A percentile compares a stretch with the other conserved stretches of the same genome.
Conservation (phyloP, 2,113 vertebrate genomes). For the Hymenochirus boettgeri region DNA sequence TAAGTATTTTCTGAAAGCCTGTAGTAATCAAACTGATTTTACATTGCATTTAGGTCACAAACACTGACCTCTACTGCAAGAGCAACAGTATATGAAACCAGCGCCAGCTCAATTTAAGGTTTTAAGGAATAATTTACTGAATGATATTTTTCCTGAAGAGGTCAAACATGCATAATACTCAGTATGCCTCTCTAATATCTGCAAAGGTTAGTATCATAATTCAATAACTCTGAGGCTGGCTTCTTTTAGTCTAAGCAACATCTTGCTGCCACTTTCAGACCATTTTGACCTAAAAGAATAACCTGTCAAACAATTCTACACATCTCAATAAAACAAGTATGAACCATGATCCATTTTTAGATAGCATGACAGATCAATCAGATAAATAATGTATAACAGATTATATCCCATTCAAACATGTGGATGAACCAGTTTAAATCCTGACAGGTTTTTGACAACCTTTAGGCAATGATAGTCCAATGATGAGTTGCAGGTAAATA, state of each 20-base stretch:
- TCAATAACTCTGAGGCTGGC: not conserved
- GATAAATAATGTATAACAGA: too few relatives aligned
- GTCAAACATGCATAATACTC: not conserved
- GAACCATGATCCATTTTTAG: too few relatives aligned
- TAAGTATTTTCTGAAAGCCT: not conserved
- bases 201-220: not conserved
- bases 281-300: not conserved
- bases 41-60: slow-evolving; percentile 1
- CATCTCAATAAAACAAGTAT: not conserved
- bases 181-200: not conserved
- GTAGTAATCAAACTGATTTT: not conserved
- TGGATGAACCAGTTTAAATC: too few relatives aligned
- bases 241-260: not conserved
- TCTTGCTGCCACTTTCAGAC: not conserved
- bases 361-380: too few relatives aligned
- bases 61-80: not conserved
- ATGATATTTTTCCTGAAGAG: not conserved
- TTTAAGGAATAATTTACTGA: not conserved
- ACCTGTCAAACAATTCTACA: not conserved
- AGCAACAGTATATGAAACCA: not conserved
- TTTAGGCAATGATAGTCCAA: too few relatives aligned
- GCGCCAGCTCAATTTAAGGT: not conserved
- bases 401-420: too few relatives aligned
- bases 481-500: too few relatives aligned
- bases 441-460: too few relatives aligned